Evolutionary conservation across 2,888 invertebrate genomes (phyloP), one percentile per base, ranked within the genome.

Genomic region (Aspidiotus destructor): DNA sequence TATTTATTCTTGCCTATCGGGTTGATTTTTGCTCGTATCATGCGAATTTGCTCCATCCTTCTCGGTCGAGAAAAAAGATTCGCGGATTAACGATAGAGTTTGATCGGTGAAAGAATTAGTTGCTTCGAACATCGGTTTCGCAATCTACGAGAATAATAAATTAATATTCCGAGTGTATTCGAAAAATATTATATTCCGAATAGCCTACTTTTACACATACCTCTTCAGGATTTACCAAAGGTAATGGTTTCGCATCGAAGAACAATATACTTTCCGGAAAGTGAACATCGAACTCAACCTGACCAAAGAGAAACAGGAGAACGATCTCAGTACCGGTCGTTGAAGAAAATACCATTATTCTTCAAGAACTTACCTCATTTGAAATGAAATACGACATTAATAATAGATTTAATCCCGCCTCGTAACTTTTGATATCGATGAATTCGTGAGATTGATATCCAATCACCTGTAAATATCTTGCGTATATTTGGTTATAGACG

Each of bases 191-290:
- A 5, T 1, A 28, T 28, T 28, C 28, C 28, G 28, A 28, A 5
- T 28, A 28, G 28, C 28, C 28, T 28, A 28, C 28, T 28, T 28
- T 28, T 28, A 28, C 28, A 28, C 28, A 28, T 8, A 63, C 63
- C 53, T 41, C 41, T 41, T 41, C 16, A 8, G 63, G 63, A 63
- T 63, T 53, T 8, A 63, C 42, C 16, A 28, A 40, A 5, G 41
- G 8, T 8, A 67, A 8, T 13, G 60, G 15, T 7, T 55, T 28
- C 15, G 17, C 41, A 16, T 60, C 40, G 60, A 67, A 67, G 28
- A 58, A 60, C 60, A 67, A 44, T 2, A 67, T n/a, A n/a, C 9
- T 67, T 13, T 67, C 67, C 15, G 67, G 67, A 44, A 67, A 28
- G 16, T 11, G 10, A 7, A 67, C 40, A n/a, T 67, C 28, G 11